Evolutionary conservation across 2,888 invertebrate genomes (phyloP).

Genomic region (Venusia cambrica): DNA sequence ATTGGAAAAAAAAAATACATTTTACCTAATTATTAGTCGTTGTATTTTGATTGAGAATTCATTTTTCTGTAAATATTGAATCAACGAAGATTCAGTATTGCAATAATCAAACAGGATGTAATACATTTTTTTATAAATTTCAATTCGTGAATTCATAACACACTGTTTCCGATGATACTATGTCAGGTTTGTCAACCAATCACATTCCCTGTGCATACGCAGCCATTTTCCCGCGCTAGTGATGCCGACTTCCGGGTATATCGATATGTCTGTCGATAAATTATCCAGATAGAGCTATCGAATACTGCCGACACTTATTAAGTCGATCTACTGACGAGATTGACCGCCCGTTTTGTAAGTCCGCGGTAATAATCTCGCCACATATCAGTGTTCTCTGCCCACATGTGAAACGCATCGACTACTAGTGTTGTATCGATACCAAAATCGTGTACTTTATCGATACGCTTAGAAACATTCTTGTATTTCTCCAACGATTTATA

Average conservation of each 20-base stretch:
- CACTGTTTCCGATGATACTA: conserved; percentile 13
- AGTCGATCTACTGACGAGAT: conserved; percentile 34
- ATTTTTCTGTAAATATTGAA: too few relatives aligned
- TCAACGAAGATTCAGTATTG: too few relatives aligned
- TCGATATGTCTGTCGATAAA: conserved; percentile 36
- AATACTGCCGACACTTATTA: conserved; percentile 39
- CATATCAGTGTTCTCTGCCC: conserved; percentile 12
- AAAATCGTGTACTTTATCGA: conserved; percentile 17
- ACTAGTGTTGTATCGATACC: conserved; percentile 13
- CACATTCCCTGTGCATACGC: conserved; percentile 30
- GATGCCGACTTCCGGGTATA: conserved; percentile 35
- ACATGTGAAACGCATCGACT: conserved; percentile 13
- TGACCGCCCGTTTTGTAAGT: conserved; percentile 31
- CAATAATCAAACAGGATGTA: too few relatives aligned
- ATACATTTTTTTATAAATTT: too few relatives aligned
- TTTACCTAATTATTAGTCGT: too few relatives aligned
- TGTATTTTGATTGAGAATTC: too few relatives aligned
- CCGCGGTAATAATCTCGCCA: conserved; percentile 19
- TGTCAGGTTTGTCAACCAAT: conserved; percentile 40
- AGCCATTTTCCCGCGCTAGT: conserved; percentile 47
- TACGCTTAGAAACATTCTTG: conserved; percentile 15
- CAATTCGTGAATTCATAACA: not conserved
- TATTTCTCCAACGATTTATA: conserved; percentile 16
- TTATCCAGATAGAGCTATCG: conserved; percentile 36
- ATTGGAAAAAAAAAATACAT: not conserved